Percentiles rank a stretch among this genome's conserved stretches.
Evolutionary conservation across 1,140 invertebrate species (phyloP).

Genomic region (Zaprionus gabonicus): DNA sequence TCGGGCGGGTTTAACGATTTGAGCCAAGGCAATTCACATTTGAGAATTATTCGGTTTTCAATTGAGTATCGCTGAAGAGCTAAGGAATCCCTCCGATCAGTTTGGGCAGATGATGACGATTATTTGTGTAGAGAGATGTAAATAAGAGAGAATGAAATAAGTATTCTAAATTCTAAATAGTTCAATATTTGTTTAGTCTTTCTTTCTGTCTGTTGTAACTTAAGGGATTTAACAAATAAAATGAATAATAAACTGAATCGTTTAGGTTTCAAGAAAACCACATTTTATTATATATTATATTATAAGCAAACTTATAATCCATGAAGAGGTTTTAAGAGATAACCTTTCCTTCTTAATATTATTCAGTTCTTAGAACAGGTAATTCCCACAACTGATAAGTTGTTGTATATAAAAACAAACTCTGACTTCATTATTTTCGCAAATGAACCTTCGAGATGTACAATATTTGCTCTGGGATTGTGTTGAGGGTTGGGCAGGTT

Average conservation of each 20-base stretch:
- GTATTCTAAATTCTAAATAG: too few relatives aligned
- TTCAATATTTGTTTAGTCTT: too few relatives aligned
- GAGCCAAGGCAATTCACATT: slow-evolving; percentile 55
- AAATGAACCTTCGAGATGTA: background rate
- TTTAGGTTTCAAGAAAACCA: too few relatives aligned
- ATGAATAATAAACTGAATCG: too few relatives aligned
- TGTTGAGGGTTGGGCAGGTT: background rate
- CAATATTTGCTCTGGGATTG: slow-evolving; percentile 6
- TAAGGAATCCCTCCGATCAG: background rate
- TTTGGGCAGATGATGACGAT: too few relatives aligned
- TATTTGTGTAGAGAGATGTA: too few relatives aligned
- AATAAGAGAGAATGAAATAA: too few relatives aligned
- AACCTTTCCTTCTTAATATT: background rate
- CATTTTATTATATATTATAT: too few relatives aligned
- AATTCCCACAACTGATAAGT: background rate
- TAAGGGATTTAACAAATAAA: too few relatives aligned
- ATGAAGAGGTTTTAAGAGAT: background rate
- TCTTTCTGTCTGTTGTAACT: too few relatives aligned
- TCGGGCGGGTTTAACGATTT: slow-evolving; percentile 65
- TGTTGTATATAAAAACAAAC: background rate
- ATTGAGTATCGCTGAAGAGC: background rate
- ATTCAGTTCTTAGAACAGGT: background rate
- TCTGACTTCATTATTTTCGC: slow-evolving; percentile 6
- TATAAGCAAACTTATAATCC: too few relatives aligned
- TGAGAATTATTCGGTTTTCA: background rate